Evolutionary conservation across 2,888 invertebrate species (phyloP).

Genomic region (Blomia tropicalis): DNA sequence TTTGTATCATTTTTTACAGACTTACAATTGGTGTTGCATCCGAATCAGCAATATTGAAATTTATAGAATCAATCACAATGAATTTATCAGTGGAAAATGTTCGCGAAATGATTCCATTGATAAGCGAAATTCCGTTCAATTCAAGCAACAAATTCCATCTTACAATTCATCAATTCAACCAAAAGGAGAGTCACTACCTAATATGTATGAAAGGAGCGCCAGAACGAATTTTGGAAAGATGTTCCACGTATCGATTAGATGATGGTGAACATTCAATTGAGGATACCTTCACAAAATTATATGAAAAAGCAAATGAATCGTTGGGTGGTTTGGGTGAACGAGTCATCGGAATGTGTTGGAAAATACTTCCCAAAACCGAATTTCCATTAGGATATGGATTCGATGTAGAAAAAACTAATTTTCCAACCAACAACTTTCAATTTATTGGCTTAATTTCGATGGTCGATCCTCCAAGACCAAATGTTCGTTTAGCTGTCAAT

Average conservation of each 20-base stretch:
- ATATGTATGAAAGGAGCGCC: slow-evolving; percentile 42
- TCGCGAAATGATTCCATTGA: slow-evolving; percentile 40
- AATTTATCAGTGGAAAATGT: slow-evolving; percentile 45
- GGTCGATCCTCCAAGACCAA: slow-evolving; percentile 36
- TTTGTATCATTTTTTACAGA: no score
- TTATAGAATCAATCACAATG: slow-evolving; percentile 47
- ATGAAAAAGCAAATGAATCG: slow-evolving; percentile 51
- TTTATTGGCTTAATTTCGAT: slow-evolving; percentile 35
- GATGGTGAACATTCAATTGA: slow-evolving; percentile 40
- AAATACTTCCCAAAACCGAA: neutral
- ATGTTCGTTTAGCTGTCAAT: slow-evolving; percentile 35
- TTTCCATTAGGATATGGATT: slow-evolving; percentile 24
- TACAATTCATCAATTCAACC: slow-evolving; percentile 17
- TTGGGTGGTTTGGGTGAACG: slow-evolving; percentile 69
- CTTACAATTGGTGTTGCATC: slow-evolving; percentile 34
- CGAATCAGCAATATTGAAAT: slow-evolving; percentile 36
- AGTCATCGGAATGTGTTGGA: slow-evolving; percentile 41
- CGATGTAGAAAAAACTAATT: slow-evolving; percentile 37
- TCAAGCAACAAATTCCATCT: slow-evolving; percentile 37
- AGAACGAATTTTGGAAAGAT: slow-evolving; percentile 39
- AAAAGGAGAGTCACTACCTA: slow-evolving; percentile 33
- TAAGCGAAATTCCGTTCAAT: slow-evolving; percentile 37
- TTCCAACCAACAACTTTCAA: no score
- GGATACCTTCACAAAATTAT: slow-evolving; percentile 45
- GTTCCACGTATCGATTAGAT: slow-evolving; percentile 42